These are phyloP conservation scores for Drosophila melanocephala DNA, from an alignment of 2,888 invertebrate species.

Conservation along the genomic window DNA sequence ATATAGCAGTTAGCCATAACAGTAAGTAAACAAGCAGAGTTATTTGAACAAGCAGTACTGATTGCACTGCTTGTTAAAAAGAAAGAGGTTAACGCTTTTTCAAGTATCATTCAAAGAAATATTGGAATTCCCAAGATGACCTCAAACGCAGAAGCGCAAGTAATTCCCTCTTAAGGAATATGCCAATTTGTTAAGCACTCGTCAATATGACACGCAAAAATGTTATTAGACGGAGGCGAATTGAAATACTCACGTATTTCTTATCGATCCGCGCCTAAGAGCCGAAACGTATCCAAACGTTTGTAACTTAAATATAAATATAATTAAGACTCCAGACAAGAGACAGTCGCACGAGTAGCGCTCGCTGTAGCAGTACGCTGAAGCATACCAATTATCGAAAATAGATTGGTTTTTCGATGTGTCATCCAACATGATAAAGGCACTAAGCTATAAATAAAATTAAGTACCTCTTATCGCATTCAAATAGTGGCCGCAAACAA, in stretches of 20 bases:
- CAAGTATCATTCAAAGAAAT: not conserved
- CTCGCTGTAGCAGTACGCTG: constrained; percentile 3
- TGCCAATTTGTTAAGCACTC: constrained; percentile 12
- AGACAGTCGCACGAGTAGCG: constrained; percentile 11
- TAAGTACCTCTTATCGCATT: constrained; percentile 25
- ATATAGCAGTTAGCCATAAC: not conserved
- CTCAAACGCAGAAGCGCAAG: not conserved
- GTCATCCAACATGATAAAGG: constrained; percentile 21
- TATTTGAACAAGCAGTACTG: too few species aligned
- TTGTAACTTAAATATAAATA: constrained; percentile 18
- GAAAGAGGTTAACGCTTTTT: too few species aligned
- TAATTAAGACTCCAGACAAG: constrained; percentile 6
- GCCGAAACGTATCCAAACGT: not conserved
- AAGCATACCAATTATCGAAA: constrained; percentile 1
- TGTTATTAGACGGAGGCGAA: constrained; percentile 15
- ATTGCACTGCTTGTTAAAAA: not conserved
- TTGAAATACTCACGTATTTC: constrained; percentile 57
- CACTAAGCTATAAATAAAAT: constrained; percentile 24
- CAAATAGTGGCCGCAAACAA: constrained; percentile 6
- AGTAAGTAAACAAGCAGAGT: not conserved
- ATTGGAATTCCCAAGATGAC: not conserved
- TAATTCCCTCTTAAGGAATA: not conserved
- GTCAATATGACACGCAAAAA: constrained; percentile 20
- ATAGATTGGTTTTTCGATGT: not conserved
- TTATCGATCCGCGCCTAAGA: constrained; percentile 50